Percentiles rank a stretch among this genome's conserved stretches.
Evolutionary conservation across 2,888 invertebrate species (phyloP).

Genomic region (Eupsilia transversa): DNA sequence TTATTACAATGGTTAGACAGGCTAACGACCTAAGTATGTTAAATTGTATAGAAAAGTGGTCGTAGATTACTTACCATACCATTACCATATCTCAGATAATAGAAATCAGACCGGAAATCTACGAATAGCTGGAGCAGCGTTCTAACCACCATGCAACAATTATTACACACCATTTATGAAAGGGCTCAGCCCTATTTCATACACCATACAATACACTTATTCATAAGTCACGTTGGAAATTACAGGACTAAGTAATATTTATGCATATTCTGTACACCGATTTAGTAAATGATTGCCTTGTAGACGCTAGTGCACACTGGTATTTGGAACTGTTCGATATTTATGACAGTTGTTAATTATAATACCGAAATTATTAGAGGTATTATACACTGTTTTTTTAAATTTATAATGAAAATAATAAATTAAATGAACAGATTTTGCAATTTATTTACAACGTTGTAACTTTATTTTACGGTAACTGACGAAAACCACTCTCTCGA

Average conservation of each 20-base stretch:
- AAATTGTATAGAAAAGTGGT: constrained; percentile 47
- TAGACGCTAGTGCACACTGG: constrained; percentile 39
- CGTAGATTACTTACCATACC: constrained; percentile 52
- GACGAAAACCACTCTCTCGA: not conserved
- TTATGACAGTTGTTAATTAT: constrained; percentile 47
- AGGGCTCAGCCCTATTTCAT: constrained; percentile 60
- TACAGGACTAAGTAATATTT: constrained; percentile 64
- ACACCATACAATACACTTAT: constrained; percentile 65
- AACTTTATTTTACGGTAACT: not conserved
- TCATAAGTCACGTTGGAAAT: constrained; percentile 67
- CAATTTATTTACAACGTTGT: constrained; percentile 7
- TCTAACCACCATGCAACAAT: constrained; percentile 58
- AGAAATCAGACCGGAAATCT: constrained; percentile 62
- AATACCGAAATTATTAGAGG: constrained; percentile 40
- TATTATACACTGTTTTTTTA: constrained; percentile 20
- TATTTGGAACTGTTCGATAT: constrained; percentile 39
- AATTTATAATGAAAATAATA: constrained; percentile 16
- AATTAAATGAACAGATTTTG: constrained; percentile 15
- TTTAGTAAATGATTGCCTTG: constrained; percentile 52
- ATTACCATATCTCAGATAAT: constrained; percentile 60
- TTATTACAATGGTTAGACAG: not conserved
- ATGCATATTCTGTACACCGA: constrained; percentile 60
- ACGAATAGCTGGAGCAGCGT: constrained; percentile 35
- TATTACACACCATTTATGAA: constrained; percentile 62
- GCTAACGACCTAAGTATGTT: constrained; percentile 5